Evolutionary conservation across 2,113 vertebrate genomes (phyloP).

Genomic region (Grantiella picta): DNA sequence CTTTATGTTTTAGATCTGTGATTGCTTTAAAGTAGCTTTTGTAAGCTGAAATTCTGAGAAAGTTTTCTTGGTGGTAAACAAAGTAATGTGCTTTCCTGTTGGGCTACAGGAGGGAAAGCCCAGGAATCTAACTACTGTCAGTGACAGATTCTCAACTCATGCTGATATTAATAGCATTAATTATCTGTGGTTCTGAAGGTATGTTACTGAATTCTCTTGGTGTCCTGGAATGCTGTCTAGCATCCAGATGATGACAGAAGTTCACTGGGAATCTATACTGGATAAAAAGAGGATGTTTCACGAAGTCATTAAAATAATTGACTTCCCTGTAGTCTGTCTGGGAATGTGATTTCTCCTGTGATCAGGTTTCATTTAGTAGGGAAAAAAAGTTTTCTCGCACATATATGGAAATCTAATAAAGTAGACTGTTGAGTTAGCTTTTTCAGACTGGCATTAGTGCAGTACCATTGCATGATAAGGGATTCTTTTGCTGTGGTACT

Average conservation of each 20-base stretch:
- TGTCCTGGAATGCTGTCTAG: neutral
- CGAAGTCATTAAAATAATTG: neutral
- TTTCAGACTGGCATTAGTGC: neutral
- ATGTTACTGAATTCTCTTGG: neutral
- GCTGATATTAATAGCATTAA: neutral
- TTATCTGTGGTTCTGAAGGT: conserved; percentile 7
- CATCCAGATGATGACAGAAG: neutral
- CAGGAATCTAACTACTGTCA: neutral
- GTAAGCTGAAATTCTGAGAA: neutral
- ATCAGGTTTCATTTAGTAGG: neutral
- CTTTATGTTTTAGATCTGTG: neutral
- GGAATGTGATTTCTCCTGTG: neutral
- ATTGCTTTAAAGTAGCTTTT: neutral
- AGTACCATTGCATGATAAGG: neutral
- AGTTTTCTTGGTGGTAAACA: neutral
- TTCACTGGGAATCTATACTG: neutral
- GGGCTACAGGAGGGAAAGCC: neutral
- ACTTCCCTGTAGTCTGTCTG: neutral
- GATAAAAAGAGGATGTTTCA: conserved; percentile 2
- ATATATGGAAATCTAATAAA: neutral
- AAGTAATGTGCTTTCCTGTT: neutral
- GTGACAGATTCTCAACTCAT: neutral
- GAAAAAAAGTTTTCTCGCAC: neutral
- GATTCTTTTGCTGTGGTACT: neutral
- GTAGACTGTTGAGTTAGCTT: neutral